Evolutionary conservation across 2,888 invertebrate genomes (phyloP).

Genomic region (Tipula helvola): DNA sequence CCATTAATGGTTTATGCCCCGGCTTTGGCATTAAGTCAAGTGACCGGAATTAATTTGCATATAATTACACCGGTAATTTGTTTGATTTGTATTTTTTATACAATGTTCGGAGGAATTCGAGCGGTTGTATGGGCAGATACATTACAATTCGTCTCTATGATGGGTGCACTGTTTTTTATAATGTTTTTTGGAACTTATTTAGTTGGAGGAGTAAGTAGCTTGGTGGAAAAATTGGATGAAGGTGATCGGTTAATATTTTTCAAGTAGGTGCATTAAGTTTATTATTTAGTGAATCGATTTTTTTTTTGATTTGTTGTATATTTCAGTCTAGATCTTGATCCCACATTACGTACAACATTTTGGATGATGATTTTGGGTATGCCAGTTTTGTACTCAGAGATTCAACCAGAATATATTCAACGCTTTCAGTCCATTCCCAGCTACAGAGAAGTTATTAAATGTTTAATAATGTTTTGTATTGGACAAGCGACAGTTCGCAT

Average conservation of each 20-base stretch:
- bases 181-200: slow-evolving; percentile 29
- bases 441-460: neutral
- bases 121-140: slow-evolving; percentile 48
- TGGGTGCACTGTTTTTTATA: slow-evolving; percentile 40
- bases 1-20: slow-evolving; percentile 36
- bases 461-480: slow-evolving; percentile 42
- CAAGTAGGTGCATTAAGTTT: slow-evolving; percentile 35
- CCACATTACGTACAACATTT: neutral
- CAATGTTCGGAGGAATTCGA: neutral
- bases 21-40: slow-evolving; percentile 21
- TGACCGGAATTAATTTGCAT: neutral
- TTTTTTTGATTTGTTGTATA: slow-evolving; percentile 13
- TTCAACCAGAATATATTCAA: slow-evolving; percentile 37
- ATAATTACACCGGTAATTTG: neutral
- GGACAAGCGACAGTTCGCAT: slow-evolving; percentile 44
- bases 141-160: slow-evolving; percentile 43
- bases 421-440: slow-evolving; percentile 39
- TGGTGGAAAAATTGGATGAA: slow-evolving; percentile 43
- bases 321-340: neutral
- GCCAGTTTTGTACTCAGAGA: neutral
- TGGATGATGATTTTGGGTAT: neutral
- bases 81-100: slow-evolving; percentile 4
- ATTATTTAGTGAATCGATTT: neutral
- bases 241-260: slow-evolving; percentile 46
- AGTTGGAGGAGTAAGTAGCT: slow-evolving; percentile 40